phyloP scores from a whole-genome alignment of 1,140 invertebrate genomes.

The Drosophila pectinifera region DNA sequence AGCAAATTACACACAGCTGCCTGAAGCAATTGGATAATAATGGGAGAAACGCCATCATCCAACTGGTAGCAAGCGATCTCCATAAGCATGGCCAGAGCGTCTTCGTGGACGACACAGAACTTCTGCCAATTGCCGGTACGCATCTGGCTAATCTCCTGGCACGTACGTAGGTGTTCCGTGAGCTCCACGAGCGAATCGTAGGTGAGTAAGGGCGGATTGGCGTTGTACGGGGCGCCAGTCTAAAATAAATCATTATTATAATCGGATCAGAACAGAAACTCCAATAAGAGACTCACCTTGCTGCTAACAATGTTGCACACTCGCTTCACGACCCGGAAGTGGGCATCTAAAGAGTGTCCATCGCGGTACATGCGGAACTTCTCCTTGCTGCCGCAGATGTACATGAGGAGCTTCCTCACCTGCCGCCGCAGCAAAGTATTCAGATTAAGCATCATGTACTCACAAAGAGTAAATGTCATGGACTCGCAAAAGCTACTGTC shows the following conservation, averaged over 20 bases:
- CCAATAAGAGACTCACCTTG: conserved; percentile 78
- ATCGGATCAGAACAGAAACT: no score
- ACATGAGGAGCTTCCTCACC: conserved; percentile 95
- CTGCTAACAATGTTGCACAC: conserved; percentile 84
- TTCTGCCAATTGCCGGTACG: conserved; percentile 98
- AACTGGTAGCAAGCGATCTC: conserved; percentile 91
- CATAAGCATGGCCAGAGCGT: conserved; percentile 92
- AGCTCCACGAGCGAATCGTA: conserved; percentile 96
- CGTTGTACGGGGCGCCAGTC: conserved; percentile 83
- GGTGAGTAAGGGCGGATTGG: conserved; percentile 87
- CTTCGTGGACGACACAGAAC: conserved; percentile 92
- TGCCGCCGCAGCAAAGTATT: conserved; percentile 91
- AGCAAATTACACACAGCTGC: conserved; percentile 91
- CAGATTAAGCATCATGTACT: conserved; percentile 98
- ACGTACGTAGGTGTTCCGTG: conserved; percentile 97
- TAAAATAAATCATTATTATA: conserved; percentile 6
- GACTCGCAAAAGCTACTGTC: conserved; percentile 93
- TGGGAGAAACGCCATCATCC: conserved; percentile 97
- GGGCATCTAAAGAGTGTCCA: conserved; percentile 94
- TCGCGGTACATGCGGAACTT: conserved; percentile 97
- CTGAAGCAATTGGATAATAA: conserved; percentile 95
- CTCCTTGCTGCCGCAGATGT: conserved; percentile 98
- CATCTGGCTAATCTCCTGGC: conserved; percentile 95
- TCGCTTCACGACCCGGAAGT: conserved; percentile 89
- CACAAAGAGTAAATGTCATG: conserved; percentile 93